Conservation (phyloP, 1,140 invertebrate species). For the Drosophila mauritiana region DNA sequence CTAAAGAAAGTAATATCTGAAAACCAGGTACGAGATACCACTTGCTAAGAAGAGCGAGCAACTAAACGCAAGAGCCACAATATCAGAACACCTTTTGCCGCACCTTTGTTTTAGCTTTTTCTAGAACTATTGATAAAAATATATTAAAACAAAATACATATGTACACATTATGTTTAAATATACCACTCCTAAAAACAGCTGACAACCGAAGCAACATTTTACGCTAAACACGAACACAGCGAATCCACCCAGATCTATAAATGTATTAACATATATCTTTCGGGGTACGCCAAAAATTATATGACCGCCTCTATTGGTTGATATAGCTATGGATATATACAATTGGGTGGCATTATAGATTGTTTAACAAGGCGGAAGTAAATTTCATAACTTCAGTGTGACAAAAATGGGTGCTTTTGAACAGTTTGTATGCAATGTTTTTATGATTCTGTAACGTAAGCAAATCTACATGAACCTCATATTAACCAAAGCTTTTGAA, state of each 20-base stretch:
- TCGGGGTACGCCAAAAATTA: too few species aligned
- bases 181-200: conserved; percentile 65
- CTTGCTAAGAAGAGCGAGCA: conserved; percentile 29
- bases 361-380: too few species aligned
- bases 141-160: conserved; percentile 72
- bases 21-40: conserved; percentile 22
- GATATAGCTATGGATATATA: too few species aligned
- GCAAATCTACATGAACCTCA: too few species aligned
- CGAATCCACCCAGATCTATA: background rate
- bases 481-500: too few species aligned
- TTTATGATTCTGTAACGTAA: too few species aligned
- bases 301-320: too few species aligned
- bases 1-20: conserved; percentile 33
- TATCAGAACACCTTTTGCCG: conserved; percentile 47
- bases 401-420: too few species aligned
- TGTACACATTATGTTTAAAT: conserved; percentile 77
- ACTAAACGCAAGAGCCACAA: conserved; percentile 48
- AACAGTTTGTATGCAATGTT: too few species aligned
- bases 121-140: conserved; percentile 84
- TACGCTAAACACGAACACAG: background rate
- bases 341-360: too few species aligned
- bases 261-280: background rate
- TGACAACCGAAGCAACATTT: background rate
- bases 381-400: too few species aligned
- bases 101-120: conserved; percentile 81